Conservation (phyloP, 30 jellyfish, hydroid and myxozoan species). For the Aurelia coerulea region DNA sequence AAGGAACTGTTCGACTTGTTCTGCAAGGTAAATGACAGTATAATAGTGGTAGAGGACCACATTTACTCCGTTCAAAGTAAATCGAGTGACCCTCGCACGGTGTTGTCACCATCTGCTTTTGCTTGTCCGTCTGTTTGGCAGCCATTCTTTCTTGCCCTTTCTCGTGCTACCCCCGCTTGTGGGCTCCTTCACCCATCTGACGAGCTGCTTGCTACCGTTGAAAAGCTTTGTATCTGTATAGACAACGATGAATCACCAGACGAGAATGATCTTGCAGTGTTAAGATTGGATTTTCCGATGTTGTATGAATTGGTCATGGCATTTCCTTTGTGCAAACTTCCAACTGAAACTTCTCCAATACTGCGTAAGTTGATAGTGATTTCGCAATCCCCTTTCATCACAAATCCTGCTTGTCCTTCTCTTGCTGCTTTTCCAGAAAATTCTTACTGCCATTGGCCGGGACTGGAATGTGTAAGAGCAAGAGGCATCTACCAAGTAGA, state of each 20-base stretch:
- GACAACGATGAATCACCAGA: neutral
- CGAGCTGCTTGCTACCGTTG: slow-evolving; percentile 7
- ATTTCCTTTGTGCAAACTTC: slow-evolving; percentile 15
- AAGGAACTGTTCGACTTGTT: neutral
- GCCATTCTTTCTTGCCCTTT: slow-evolving; percentile 8
- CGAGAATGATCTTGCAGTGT: neutral
- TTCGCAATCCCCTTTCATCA: neutral
- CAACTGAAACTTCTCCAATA: neutral
- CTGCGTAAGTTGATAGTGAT: neutral
- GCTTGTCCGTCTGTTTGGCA: slow-evolving; percentile 14
- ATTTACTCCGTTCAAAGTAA: neutral
- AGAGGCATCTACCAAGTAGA: slow-evolving; percentile 4
- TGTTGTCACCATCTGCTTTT: slow-evolving; percentile 1
- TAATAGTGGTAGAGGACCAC: slow-evolving; percentile 4
- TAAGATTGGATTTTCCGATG: slow-evolving; percentile 6
- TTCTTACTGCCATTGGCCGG: slow-evolving; percentile 8
- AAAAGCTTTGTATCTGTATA: neutral
- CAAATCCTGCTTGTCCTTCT: slow-evolving; percentile 12
- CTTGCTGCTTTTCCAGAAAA: neutral
- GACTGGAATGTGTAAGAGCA: neutral
- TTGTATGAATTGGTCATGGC: slow-evolving; percentile 12
- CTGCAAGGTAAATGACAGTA: neutral
- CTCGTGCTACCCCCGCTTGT: slow-evolving; percentile 14
- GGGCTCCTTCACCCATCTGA: slow-evolving; percentile 15
- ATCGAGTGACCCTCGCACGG: neutral